Evolutionary conservation across 2,113 vertebrate genomes (phyloP), one percentile per base, ranked within the genome.

Genomic region (Podarcis raffonei): DNA sequence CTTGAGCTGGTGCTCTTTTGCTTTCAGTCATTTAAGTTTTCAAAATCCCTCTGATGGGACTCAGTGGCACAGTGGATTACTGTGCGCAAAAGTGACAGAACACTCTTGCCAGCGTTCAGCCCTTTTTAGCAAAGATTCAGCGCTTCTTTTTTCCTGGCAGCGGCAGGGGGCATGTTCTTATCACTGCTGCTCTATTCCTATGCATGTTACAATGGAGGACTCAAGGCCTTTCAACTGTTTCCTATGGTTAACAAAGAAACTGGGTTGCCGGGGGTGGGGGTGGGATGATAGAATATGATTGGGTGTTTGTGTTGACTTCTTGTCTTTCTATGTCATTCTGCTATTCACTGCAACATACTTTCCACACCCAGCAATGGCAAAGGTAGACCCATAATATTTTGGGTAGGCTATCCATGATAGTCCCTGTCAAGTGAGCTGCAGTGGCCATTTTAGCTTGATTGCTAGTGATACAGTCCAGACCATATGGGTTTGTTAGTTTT

Each of bases 21-120:
- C 96, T 95, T 97, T 95, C 95, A 95, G 96, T 97, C 96, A 96
- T 97, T 97, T 97, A 97, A 97, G 97, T 97, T 97, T 95, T 95
- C 94, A 77, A 91, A 94, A 96, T 96, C 96, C 92, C 95, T 97
- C 95, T 96, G 97, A 97, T 97, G 96, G 96, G 97, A 97, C 97
- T 97, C 94, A 89, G 94, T 95, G 94, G 95, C 95, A 81, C 96
- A 89, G 53, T 94, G 97, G 96, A 97, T 97, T 97, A 97, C 95
- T 96, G 96, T 90, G 92, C 86, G 86, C 96, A 96, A 96, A 96
- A 97, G 96, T 95, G 93, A 95, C 95, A 95, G 94, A 95, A 95
- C 94, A 94, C 93, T 95, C 94, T 95, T 96, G 94, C 95, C 93
- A 95, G 94, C 95, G 90, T 93, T 89, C 94, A 95, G 94, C 94